A percentile compares a stretch with the other conserved stretches of the same genome.
Conservation (phyloP, 2,888 invertebrate species). For the Girardia tigrina region DNA sequence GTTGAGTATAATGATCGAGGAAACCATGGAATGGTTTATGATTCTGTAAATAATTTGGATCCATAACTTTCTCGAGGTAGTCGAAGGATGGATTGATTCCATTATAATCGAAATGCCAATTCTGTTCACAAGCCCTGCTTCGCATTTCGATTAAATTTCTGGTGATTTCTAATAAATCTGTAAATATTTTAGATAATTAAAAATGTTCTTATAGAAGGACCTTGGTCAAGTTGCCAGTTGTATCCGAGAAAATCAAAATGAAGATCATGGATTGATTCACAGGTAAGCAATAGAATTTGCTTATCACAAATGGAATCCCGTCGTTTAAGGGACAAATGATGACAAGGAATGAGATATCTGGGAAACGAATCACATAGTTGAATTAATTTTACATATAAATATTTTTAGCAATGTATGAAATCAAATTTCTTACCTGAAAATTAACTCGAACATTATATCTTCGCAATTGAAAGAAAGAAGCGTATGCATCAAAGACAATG, state of each 20-base stretch:
- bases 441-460: slow-evolving; percentile 79
- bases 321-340: slow-evolving; percentile 55
- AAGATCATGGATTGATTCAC: background rate
- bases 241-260: background rate
- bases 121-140: background rate
- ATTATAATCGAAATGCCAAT: background rate
- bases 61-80: background rate
- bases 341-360: slow-evolving; percentile 68
- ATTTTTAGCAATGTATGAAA: background rate
- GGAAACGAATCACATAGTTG: no score
- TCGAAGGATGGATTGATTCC: background rate
- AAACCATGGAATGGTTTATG: background rate
- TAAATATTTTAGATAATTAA: background rate
- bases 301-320: background rate
- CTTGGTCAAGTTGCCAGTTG: background rate
- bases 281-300: background rate
- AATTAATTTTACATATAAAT: no score
- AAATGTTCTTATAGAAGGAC: background rate
- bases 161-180: background rate
- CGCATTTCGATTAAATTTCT: background rate
- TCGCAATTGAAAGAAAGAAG: slow-evolving; percentile 80
- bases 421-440: slow-evolving; percentile 52
- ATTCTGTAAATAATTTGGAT: background rate
- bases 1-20: background rate
- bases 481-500: slow-evolving; percentile 68